Conservation (phyloP, 2,888 invertebrate genomes). For the Athripsodes cinereus region DNA sequence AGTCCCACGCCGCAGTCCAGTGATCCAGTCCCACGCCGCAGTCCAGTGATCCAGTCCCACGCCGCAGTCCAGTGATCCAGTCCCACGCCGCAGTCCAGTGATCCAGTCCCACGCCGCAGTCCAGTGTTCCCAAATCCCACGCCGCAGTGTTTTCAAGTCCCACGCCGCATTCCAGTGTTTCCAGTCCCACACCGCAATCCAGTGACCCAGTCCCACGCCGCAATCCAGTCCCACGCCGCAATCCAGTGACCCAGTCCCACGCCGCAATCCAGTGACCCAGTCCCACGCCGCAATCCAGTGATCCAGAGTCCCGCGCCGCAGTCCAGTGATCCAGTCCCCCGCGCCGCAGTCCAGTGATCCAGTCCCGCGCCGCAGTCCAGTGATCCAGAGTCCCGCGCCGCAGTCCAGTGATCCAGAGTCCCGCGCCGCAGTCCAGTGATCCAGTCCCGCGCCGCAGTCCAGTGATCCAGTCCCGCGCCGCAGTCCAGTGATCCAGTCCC, state of each 20-base stretch:
- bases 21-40: background rate
- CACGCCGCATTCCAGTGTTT: background rate
- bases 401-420: constrained; percentile 2
- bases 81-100: background rate
- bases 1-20: no score
- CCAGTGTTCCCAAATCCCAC: background rate
- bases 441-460: background rate
- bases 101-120: background rate
- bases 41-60: background rate
- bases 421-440: background rate
- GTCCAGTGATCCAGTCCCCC: background rate
- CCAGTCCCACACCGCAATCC: background rate
- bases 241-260: background rate
- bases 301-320: background rate
- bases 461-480: background rate
- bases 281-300: constrained; percentile 5
- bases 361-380: background rate
- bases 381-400: background rate
- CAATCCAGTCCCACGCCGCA: background rate
- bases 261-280: background rate
- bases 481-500: background rate
- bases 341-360: background rate
- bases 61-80: background rate
- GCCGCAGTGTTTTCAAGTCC: background rate
- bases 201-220: constrained; percentile 1